phyloP scores from a whole-genome alignment of 2,888 invertebrate genomes.

The Rhyacophila evoluta region DNA sequence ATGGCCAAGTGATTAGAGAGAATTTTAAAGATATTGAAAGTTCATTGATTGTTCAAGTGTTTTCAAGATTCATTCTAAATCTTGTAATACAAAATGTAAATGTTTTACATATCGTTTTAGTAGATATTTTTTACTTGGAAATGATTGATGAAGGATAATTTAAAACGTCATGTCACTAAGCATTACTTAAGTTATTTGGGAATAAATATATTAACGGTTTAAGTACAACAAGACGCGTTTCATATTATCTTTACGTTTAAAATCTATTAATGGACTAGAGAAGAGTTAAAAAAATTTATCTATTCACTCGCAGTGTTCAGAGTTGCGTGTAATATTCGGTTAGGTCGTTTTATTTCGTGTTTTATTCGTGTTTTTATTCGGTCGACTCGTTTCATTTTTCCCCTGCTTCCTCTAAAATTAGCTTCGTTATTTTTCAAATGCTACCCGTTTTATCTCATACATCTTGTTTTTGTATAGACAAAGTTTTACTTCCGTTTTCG shows the following conservation, averaged over 20 bases:
- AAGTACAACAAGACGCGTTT: not conserved
- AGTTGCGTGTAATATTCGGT: not conserved
- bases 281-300: not conserved
- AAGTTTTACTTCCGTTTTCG: not conserved
- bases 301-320: not conserved
- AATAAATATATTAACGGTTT: too few relatives aligned
- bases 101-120: too few relatives aligned
- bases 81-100: too few relatives aligned
- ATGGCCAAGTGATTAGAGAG: too few relatives aligned
- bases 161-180: too few relatives aligned
- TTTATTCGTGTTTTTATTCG: not conserved
- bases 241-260: not conserved
- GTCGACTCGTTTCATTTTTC: not conserved
- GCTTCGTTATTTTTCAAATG: not conserved
- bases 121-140: too few relatives aligned
- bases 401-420: conserved; percentile 24
- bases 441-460: not conserved
- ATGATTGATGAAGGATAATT: too few relatives aligned
- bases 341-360: not conserved
- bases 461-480: not conserved
- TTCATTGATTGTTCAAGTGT: too few relatives aligned
- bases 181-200: too few relatives aligned
- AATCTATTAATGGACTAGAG: not conserved
- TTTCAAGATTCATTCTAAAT: too few relatives aligned
- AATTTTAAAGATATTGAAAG: too few relatives aligned